Evolutionary conservation across 2,113 vertebrate species (phyloP).

Genomic region (Mesembrinibis cayennensis): DNA sequence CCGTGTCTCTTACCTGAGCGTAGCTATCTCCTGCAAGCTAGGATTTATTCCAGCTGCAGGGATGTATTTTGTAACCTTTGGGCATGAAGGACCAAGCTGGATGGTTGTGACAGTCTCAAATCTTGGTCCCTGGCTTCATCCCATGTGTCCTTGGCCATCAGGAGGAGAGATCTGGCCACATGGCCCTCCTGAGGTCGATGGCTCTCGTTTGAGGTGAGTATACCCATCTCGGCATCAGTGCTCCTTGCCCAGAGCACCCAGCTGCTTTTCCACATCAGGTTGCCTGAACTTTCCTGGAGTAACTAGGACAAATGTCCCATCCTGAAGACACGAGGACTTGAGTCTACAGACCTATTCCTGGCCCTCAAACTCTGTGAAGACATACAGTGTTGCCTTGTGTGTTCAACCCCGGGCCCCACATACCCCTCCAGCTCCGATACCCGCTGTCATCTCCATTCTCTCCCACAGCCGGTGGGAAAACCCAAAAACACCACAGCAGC

Average conservation of each 20-base stretch:
- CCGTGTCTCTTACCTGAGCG: accelerated
- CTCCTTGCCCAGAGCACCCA: background rate
- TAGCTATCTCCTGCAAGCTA: background rate
- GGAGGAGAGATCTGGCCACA: background rate
- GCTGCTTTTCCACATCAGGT: background rate
- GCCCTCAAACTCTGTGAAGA: background rate
- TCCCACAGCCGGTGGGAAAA: background rate
- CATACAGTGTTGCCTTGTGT: accelerated
- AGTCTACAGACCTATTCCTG: background rate
- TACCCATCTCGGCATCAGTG: background rate
- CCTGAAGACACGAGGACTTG: background rate
- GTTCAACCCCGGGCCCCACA: background rate
- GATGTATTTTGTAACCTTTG: background rate
- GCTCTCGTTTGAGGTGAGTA: background rate
- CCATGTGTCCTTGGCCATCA: background rate
- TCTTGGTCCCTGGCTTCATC: background rate
- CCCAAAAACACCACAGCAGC: background rate
- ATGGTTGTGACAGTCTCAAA: background rate
- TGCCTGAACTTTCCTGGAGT: background rate
- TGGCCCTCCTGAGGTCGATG: background rate
- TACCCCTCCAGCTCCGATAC: background rate
- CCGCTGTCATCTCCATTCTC: background rate
- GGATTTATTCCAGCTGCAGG: background rate
- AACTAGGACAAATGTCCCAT: background rate
- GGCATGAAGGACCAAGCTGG: background rate